Conservation (phyloP, 1,140 invertebrate species). For the Mamestra configurata region DNA sequence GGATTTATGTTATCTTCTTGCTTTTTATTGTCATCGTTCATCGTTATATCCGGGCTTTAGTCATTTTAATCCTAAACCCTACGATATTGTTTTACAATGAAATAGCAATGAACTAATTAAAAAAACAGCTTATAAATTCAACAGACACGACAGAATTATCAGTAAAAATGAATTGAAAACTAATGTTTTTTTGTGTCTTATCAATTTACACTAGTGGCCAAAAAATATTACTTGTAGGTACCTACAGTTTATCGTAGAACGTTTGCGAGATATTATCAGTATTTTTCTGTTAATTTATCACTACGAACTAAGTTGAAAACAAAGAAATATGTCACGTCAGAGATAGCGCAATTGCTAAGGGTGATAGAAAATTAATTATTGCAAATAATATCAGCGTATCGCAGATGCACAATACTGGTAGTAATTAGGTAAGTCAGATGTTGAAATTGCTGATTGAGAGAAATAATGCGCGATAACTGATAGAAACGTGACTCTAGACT, state of each 20-base stretch:
- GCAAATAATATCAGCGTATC: slow-evolving; percentile 7
- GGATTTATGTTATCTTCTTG: background rate
- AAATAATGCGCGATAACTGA: slow-evolving; percentile 17
- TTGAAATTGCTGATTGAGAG: slow-evolving; percentile 28
- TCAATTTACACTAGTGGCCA: slow-evolving; percentile 35
- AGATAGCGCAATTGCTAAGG: slow-evolving; percentile 1
- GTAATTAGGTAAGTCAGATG: background rate
- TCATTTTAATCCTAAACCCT: background rate
- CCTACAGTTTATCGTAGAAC: background rate
- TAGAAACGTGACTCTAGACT: slow-evolving; percentile 18
- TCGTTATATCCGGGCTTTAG: background rate
- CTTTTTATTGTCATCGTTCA: background rate
- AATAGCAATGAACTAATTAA: background rate
- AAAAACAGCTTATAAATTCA: background rate
- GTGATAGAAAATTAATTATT: slow-evolving; percentile 11
- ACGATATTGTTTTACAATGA: background rate
- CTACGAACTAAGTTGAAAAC: slow-evolving; percentile 12
- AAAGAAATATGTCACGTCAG: slow-evolving; percentile 1
- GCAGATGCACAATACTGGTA: background rate
- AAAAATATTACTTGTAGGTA: slow-evolving; percentile 2
- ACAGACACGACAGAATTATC: slow-evolving; percentile 5
- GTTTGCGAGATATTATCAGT: slow-evolving; percentile 27
- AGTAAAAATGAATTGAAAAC: background rate
- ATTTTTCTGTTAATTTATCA: slow-evolving; percentile 30
- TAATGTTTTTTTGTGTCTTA: background rate